A percentile compares a stretch with the other conserved stretches of the same genome.
These are phyloP conservation scores for Latrodectus elegans DNA, from an alignment of 2,888 invertebrate genomes.

Conservation along the genomic window DNA sequence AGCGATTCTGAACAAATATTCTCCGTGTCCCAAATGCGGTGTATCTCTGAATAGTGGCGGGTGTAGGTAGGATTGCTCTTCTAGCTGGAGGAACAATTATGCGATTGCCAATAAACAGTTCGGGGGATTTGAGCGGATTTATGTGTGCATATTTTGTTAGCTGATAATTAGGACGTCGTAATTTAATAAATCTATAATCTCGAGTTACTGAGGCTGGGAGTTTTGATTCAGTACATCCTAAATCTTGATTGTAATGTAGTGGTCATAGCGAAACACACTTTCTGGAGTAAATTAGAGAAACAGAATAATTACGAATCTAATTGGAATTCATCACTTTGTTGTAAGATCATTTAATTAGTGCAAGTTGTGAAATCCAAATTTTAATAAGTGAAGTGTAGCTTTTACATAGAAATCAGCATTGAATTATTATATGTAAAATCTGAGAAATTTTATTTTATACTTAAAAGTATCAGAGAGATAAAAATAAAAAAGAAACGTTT, in stretches of 20 bases:
- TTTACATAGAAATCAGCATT: too few species aligned
- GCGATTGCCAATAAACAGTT: constrained; percentile 30
- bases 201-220: background rate
- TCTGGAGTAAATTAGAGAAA: constrained; percentile 7
- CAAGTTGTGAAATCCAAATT: too few species aligned
- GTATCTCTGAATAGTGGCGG: too few species aligned
- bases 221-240: constrained; percentile 18
- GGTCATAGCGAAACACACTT: background rate
- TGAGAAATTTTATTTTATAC: too few species aligned
- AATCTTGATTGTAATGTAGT: constrained; percentile 13
- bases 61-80: background rate
- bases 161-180: constrained; percentile 24
- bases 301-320: background rate
- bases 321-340: too few species aligned
- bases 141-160: constrained; percentile 9
- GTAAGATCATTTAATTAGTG: too few species aligned
- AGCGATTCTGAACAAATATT: constrained; percentile 28
- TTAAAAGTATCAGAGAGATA: too few species aligned
- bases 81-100: constrained; percentile 3
- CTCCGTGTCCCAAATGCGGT: background rate
- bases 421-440: too few species aligned
- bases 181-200: constrained; percentile 25
- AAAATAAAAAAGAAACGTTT: too few species aligned
- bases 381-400: too few species aligned
- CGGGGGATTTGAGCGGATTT: constrained; percentile 17